A percentile compares a stretch with the other conserved stretches of the same genome.
Conservation (phyloP, 2,888 invertebrate genomes). For the Apamea crenata region DNA sequence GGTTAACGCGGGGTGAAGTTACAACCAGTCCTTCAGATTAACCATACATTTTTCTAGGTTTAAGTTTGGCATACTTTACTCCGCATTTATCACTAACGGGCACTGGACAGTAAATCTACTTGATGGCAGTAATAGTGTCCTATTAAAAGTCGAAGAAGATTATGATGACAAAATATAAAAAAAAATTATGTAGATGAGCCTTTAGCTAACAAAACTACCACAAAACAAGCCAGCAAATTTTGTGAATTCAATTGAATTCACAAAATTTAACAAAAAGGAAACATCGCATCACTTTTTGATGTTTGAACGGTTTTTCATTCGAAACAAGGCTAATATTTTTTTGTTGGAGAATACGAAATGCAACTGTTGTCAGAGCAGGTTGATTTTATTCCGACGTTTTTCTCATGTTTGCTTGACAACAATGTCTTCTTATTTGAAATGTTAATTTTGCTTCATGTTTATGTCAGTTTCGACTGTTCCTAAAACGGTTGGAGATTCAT, state of each 20-base stretch:
- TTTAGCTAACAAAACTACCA: conserved; percentile 3
- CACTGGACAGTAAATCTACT: too few relatives aligned
- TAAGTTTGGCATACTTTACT: not conserved
- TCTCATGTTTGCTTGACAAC: conserved; percentile 80
- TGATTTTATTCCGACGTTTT: conserved; percentile 75
- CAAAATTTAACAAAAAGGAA: conserved; percentile 52
- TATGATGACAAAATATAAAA: not conserved
- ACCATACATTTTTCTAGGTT: not conserved
- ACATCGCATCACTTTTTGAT: conserved; percentile 56
- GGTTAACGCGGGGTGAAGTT: not conserved
- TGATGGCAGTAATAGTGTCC: not conserved
- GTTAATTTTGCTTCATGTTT: conserved; percentile 85
- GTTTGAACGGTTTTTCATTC: conserved; percentile 66
- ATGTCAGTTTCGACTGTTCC: conserved; percentile 84
- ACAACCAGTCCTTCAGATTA: not conserved
- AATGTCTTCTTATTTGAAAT: conserved; percentile 86
- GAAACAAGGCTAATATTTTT: conserved; percentile 69
- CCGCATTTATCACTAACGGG: not conserved
- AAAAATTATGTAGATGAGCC: not conserved
- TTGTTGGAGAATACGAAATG: conserved; percentile 76
- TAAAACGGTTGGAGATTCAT: conserved; percentile 86
- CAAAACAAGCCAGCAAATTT: conserved; percentile 5
- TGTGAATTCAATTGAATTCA: conserved; percentile 44
- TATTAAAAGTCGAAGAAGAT: too few relatives aligned
- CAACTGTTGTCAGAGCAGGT: conserved; percentile 78